Evolutionary conservation across 1,140 invertebrate genomes (phyloP), one percentile per base, ranked within the genome.

Genomic region (Galleria mellonella): DNA sequence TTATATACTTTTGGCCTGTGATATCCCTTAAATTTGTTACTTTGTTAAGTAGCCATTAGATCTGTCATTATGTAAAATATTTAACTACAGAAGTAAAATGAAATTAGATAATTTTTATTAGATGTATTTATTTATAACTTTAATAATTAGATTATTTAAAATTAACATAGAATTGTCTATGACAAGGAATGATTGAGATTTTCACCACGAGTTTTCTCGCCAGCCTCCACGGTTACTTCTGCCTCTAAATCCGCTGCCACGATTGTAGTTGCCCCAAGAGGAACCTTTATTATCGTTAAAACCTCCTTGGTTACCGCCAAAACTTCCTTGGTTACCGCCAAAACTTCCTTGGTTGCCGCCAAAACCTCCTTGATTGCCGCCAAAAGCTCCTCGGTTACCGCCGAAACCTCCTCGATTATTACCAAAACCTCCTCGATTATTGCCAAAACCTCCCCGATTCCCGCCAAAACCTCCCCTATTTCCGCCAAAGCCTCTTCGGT

Each of bases 381-480:
- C 54, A 12, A 55, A 60, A 0, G 59, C 59, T 1, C 63, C 58
- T 11, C 47, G 41, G 23, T 59, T 64, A 4, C 68, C 55, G 14
- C 46, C 50, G 35, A 29, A 55, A 0, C 55, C 47, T 4, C 57
- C 52, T 8, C 39, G 30, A 9, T 47, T 56, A 1, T 52, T 47
- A 2, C 56, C 52, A n/a, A 44, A 59, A 0, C 56, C 51, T 7
- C 55, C 49, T 27, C 12, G 41, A 23, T 51, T 54, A 3, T 40
- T 17, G 4, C 52, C 50, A 13, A 15, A 48, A 4, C 45, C 47
- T 5, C 58, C 49, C 28, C 11, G 41, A 28, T 53, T 53, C 1
- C 43, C 37, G 7, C 51, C 49, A 9, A 41, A 54, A 1, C 55
- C 50, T 9, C 53, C 47, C 29, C 35, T 35, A 4, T 47, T 60